Evolutionary conservation across 30 jellyfish, hydroid and myxozoan genomes (phyloP).

Genomic region (Pseudorhiza aurosa): DNA sequence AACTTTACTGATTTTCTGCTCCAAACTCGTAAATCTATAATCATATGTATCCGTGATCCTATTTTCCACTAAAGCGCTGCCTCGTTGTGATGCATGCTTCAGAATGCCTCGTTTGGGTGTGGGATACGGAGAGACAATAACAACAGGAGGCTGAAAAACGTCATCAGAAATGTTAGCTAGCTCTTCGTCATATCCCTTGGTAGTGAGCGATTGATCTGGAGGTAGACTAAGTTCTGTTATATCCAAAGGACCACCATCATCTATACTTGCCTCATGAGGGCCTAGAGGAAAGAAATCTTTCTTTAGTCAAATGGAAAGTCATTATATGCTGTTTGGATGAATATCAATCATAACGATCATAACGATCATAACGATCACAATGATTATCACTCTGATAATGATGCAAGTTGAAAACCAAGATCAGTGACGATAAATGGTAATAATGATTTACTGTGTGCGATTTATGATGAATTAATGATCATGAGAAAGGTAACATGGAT

Average conservation of each 20-base stretch:
- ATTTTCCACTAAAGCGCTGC: background rate
- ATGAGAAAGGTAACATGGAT: too few species aligned
- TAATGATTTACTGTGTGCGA: too few species aligned
- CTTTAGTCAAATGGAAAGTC: too few species aligned
- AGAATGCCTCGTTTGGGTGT: constrained; percentile 75
- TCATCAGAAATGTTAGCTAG: constrained; percentile 15
- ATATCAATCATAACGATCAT: too few species aligned
- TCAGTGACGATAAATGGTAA: too few species aligned
- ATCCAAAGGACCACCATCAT: constrained; percentile 71
- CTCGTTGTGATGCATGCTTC: constrained; percentile 15
- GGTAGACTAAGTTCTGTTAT: constrained; percentile 58
- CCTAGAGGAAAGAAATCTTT: too few species aligned
- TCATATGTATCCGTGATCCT: background rate
- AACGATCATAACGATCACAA: too few species aligned
- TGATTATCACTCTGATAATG: too few species aligned
- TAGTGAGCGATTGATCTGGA: background rate
- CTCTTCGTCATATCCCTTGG: constrained; percentile 8
- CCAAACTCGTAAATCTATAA: constrained; percentile 17
- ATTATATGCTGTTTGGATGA: too few species aligned
- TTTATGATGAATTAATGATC: too few species aligned
- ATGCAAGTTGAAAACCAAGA: too few species aligned
- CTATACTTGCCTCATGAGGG: constrained; percentile 32
- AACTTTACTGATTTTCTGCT: constrained; percentile 20
- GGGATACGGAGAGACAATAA: constrained; percentile 59
- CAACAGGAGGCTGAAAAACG: constrained; percentile 17